These are phyloP conservation scores for Chironomus tentans DNA, from an alignment of 2,888 invertebrate species.

Conservation along the genomic window DNA sequence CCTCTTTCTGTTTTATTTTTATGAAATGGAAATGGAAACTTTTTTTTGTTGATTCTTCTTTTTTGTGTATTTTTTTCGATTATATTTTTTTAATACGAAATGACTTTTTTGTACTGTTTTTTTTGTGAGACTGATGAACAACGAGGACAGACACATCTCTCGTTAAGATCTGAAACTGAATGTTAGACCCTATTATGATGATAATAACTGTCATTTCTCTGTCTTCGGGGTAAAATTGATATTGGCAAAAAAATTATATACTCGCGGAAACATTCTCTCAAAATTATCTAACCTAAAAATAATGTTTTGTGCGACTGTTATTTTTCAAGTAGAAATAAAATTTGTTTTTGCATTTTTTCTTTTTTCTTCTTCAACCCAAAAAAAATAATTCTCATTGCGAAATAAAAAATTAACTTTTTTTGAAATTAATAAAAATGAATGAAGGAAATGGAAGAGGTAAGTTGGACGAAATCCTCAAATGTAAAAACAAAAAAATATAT, in stretches of 20 bases:
- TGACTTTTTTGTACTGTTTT: too few relatives aligned
- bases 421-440: not conserved
- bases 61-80: not conserved
- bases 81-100: too few relatives aligned
- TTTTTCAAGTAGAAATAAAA: conserved; percentile 21
- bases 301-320: not conserved
- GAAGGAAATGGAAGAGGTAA: conserved; percentile 25
- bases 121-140: too few relatives aligned
- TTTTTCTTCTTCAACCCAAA: conserved; percentile 26
- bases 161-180: too few relatives aligned
- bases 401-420: not conserved
- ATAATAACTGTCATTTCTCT: too few relatives aligned
- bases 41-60: not conserved
- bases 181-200: too few relatives aligned
- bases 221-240: too few relatives aligned
- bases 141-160: too few relatives aligned
- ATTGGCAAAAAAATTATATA: too few relatives aligned
- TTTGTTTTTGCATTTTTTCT: conserved; percentile 16
- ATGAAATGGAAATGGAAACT: not conserved
- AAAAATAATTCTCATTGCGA: too few relatives aligned
- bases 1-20: not conserved
- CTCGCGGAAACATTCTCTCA: too few relatives aligned
- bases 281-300: not conserved
- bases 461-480: not conserved
- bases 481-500: not conserved